Conservation (phyloP, 2,113 vertebrate genomes). For the Hirundichthys speculiger region DNA sequence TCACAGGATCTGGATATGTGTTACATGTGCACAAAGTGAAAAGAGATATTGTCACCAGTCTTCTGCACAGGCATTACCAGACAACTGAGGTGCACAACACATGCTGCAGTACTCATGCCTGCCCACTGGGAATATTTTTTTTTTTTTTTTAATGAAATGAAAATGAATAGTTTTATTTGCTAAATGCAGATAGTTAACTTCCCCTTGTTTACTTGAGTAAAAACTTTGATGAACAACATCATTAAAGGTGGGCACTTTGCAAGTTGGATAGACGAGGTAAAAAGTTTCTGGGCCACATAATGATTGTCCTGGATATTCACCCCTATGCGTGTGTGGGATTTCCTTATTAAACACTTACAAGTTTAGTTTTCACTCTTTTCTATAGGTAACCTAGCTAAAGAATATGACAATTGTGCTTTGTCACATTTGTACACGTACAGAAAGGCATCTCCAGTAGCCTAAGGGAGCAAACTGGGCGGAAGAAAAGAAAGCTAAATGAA, state of each 20-base stretch:
- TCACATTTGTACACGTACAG: conserved; percentile 28
- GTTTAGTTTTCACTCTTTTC: conserved; percentile 53
- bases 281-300: background rate
- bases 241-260: too few relatives aligned
- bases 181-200: background rate
- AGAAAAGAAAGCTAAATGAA: conserved; percentile 23
- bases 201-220: background rate
- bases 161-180: conserved; percentile 3
- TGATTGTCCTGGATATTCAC: background rate
- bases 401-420: conserved; percentile 40
- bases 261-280: conserved; percentile 7
- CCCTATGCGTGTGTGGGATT: conserved; percentile 18
- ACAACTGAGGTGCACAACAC: conserved; percentile 36
- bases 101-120: conserved; percentile 28
- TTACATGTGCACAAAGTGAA: conserved; percentile 22
- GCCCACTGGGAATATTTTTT: conserved; percentile 13
- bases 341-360: conserved; percentile 39
- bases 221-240: background rate
- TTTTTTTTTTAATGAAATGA: conserved; percentile 3
- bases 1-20: background rate
- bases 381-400: conserved; percentile 61
- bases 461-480: conserved; percentile 7
- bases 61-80: conserved; percentile 23
- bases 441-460: conserved; percentile 9
- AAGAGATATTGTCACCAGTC: conserved; percentile 13